phyloP scores from a whole-genome alignment of 2,113 vertebrate species.

The Entomyzon cyanotis region DNA sequence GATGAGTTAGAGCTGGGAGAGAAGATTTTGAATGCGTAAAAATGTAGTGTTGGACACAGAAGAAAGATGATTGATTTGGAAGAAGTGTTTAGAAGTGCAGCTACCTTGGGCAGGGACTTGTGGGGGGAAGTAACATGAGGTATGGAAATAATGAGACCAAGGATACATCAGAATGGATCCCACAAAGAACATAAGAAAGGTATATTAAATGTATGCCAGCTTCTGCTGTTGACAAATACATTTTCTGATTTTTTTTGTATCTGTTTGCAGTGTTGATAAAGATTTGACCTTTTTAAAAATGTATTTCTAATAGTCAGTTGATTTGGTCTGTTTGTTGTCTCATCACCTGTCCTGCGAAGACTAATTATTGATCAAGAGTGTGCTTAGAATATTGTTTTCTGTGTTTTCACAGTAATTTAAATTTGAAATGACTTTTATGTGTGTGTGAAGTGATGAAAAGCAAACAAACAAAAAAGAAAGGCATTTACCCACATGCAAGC shows the following conservation, averaged over 20 bases:
- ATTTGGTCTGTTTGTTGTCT: not conserved
- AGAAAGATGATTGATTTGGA: not conserved
- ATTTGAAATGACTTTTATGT: not conserved
- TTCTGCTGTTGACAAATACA: not conserved
- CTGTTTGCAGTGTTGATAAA: not conserved
- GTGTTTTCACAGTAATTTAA: not conserved
- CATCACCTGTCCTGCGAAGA: not conserved
- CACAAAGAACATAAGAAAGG: not conserved
- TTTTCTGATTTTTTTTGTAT: not conserved
- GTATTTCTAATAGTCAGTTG: not conserved
- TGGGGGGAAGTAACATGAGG: not conserved
- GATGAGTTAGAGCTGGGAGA: not conserved
- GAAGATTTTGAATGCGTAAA: not conserved
- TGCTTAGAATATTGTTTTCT: not conserved
- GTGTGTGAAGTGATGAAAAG: not conserved
- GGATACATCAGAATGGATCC: not conserved
- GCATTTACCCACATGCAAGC: not conserved
- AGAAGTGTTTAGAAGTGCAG: not conserved
- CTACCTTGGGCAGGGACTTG: not conserved
- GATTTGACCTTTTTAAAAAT: not conserved
- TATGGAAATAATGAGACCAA: conserved; percentile 13
- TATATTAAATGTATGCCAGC: conserved; percentile 10
- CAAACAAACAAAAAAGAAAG: not conserved
- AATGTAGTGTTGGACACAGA: not conserved
- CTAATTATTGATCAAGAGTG: not conserved